A percentile compares a stretch with the other conserved stretches of the same genome.
phyloP scores from a whole-genome alignment of 2,888 invertebrate species.

The Netelia inedita region DNA sequence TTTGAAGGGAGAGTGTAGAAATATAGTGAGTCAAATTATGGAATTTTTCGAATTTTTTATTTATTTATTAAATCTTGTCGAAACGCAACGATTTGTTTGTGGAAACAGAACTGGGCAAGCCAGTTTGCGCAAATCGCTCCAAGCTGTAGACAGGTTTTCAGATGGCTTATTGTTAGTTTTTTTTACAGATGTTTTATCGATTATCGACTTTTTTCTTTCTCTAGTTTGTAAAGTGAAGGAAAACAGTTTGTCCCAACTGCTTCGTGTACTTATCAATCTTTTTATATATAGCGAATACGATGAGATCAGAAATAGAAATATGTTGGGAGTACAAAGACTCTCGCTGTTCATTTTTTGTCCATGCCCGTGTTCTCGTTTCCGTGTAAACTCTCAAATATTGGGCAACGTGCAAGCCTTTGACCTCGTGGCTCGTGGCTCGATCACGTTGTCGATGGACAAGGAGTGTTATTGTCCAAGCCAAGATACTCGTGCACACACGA shows the following conservation, averaged over 20 bases:
- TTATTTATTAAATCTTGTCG: too few relatives aligned
- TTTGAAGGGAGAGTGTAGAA: too few relatives aligned
- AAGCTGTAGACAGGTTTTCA: too few relatives aligned
- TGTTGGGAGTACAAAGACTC: conserved; percentile 71
- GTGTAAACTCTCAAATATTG: conserved; percentile 74
- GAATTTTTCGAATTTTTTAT: too few relatives aligned
- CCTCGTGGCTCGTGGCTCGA: conserved; percentile 42
- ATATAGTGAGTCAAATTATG: too few relatives aligned
- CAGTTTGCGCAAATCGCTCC: too few relatives aligned
- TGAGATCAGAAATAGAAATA: conserved; percentile 63
- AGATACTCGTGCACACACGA: not conserved
- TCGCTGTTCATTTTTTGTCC: conserved; percentile 70
- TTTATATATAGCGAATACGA: not conserved
- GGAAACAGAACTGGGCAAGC: too few relatives aligned
- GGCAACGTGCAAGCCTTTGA: conserved; percentile 60
- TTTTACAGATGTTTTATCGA: too few relatives aligned
- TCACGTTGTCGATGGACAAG: conserved; percentile 38
- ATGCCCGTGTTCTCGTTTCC: conserved; percentile 71
- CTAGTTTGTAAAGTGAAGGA: too few relatives aligned
- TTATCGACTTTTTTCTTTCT: too few relatives aligned
- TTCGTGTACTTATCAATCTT: not conserved
- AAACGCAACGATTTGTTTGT: too few relatives aligned
- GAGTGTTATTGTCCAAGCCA: conserved; percentile 51
- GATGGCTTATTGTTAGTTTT: too few relatives aligned
- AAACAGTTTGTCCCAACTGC: conserved; percentile 2